phyloP scores from a whole-genome alignment of 1,140 invertebrate genomes.

The Brachionus rotundiformis region DNA sequence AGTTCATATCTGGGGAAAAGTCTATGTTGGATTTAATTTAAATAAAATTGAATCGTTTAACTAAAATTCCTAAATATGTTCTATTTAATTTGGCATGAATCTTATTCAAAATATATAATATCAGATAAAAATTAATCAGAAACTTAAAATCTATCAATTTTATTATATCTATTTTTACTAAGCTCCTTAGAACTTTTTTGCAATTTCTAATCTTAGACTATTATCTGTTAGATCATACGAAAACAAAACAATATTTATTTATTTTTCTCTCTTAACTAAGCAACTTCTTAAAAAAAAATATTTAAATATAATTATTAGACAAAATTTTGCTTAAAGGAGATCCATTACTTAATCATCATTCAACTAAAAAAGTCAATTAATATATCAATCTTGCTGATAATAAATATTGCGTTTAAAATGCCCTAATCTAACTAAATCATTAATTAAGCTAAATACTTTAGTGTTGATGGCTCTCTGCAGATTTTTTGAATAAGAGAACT shows the following conservation, averaged over 20 bases:
- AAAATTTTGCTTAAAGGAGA: not conserved
- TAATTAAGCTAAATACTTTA: not conserved
- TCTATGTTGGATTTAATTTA: not conserved
- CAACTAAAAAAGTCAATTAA: not conserved
- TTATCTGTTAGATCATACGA: not conserved
- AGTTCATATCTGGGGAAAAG: not conserved
- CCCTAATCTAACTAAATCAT: not conserved
- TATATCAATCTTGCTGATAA: not conserved
- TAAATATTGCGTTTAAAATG: not conserved
- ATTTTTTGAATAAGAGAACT: too few relatives aligned
- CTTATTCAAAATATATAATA: not conserved
- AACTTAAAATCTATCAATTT: not conserved
- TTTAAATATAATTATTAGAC: not conserved
- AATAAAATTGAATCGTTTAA: not conserved
- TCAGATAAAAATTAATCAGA: not conserved
- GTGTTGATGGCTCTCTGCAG: not conserved
- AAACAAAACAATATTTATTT: not conserved
- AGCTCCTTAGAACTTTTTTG: not conserved
- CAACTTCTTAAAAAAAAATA: not conserved
- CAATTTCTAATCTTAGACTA: not conserved
- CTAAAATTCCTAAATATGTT: not conserved
- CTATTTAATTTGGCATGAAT: constrained; percentile 11
- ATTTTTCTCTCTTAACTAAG: not conserved
- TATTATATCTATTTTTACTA: not conserved
- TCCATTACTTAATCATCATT: constrained; percentile 19